A percentile compares a stretch with the other conserved stretches of the same genome.
Conservation (phyloP, 2,797 vertebrate genomes). For the Hypotaenidia okinawae region DNA sequence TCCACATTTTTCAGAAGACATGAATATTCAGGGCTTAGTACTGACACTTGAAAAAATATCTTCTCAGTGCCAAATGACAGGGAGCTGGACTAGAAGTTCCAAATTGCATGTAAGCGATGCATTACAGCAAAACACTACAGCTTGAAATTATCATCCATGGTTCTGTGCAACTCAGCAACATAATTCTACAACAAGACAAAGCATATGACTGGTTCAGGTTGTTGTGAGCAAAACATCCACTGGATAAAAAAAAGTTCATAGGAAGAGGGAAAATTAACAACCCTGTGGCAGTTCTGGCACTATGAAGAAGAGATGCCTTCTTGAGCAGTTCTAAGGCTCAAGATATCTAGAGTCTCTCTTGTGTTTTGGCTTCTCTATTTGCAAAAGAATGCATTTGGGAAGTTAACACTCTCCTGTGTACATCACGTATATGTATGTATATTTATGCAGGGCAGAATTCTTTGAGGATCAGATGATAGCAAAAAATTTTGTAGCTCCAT, state of each 20-base stretch:
- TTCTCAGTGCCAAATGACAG: background rate
- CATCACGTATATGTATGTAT: background rate
- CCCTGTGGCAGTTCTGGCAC: background rate
- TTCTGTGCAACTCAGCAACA: background rate
- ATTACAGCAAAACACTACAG: background rate
- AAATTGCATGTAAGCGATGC: background rate
- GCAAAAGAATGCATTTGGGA: background rate
- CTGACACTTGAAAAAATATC: background rate
- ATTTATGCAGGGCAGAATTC: background rate
- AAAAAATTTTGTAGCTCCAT: background rate
- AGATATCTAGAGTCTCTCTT: background rate
- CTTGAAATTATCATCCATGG: background rate
- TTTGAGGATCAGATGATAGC: background rate
- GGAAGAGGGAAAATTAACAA: background rate
- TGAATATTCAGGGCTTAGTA: background rate
- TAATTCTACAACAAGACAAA: background rate
- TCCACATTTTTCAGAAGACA: background rate
- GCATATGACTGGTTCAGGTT: background rate
- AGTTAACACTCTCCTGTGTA: background rate
- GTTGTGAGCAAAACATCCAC: background rate
- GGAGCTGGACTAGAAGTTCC: background rate
- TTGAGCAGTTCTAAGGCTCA: background rate
- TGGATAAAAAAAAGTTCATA: background rate
- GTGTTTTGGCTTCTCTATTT: background rate
- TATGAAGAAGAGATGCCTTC: background rate